phyloP scores from a whole-genome alignment of 2,113 vertebrate genomes.

The Pituophis catenifer region DNA sequence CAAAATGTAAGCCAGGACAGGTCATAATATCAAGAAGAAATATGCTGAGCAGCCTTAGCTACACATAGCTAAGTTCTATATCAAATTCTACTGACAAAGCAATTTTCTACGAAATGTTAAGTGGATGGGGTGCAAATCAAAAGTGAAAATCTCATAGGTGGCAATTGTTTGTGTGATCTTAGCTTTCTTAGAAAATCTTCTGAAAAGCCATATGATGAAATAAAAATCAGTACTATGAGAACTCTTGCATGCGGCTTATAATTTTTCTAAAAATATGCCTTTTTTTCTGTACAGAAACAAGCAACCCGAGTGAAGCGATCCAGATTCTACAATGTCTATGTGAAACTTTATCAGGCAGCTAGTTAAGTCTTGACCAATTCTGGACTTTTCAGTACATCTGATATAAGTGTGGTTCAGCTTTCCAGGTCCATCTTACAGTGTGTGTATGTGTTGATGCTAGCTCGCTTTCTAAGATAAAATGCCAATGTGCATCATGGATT shows the following conservation, averaged over 20 bases:
- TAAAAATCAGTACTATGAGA: not conserved
- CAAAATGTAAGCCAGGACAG: not conserved
- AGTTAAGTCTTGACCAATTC: not conserved
- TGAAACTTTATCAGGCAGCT: not conserved
- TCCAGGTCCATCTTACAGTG: not conserved
- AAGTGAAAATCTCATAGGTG: not conserved
- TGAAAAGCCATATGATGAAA: not conserved
- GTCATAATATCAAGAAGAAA: not conserved
- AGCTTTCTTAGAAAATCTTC: not conserved
- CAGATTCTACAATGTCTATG: not conserved
- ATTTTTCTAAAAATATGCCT: not conserved
- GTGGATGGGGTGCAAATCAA: not conserved
- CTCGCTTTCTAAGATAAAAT: no score
- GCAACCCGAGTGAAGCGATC: not conserved
- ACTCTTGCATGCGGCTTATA: not conserved
- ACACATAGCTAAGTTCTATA: not conserved
- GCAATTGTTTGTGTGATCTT: not conserved
- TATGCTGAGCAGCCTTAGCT: not conserved
- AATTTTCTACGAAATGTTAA: not conserved
- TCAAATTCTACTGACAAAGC: not conserved
- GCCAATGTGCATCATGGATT: no score
- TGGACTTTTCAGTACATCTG: not conserved
- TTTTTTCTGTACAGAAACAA: not conserved
- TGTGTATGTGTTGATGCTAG: not conserved
- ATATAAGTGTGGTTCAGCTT: not conserved